A percentile compares a stretch with the other conserved stretches of the same genome.
Evolutionary conservation across 2,113 vertebrate genomes (phyloP).

Genomic region (Mixornis gularis): DNA sequence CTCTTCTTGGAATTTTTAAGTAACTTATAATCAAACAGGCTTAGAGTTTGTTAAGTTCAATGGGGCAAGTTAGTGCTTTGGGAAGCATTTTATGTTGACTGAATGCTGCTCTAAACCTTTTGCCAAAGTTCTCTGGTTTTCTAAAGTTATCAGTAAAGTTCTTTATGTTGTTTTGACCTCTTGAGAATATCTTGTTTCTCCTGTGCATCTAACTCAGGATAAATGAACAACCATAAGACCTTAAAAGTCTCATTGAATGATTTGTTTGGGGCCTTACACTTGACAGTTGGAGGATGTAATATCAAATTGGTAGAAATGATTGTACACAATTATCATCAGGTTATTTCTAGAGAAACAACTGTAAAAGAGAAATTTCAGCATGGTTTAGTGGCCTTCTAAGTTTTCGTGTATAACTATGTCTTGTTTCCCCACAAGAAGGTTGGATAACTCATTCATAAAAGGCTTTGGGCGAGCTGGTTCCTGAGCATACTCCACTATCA

Average conservation of each 20-base stretch:
- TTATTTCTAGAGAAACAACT: background rate
- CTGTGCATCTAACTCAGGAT: accelerated
- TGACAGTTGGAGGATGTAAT: background rate
- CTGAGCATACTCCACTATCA: background rate
- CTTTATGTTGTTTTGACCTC: background rate
- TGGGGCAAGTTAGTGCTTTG: accelerated
- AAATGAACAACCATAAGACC: background rate
- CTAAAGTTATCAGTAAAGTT: background rate
- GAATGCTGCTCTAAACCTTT: background rate
- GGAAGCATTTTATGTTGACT: background rate
- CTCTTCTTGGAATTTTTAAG: background rate
- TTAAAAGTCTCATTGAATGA: background rate
- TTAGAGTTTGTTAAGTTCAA: background rate
- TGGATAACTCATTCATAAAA: background rate
- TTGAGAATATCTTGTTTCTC: background rate
- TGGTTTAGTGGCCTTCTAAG: background rate
- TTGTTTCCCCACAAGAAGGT: background rate
- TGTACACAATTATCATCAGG: background rate
- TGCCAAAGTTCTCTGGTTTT: background rate
- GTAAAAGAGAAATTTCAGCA: background rate
- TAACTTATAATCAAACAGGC: background rate
- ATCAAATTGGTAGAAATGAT: background rate
- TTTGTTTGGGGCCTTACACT: background rate
- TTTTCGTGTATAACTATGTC: background rate
- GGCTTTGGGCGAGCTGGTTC: background rate